Conservation (phyloP, 1,140 invertebrate genomes). For the Drosophila neocordata region DNA sequence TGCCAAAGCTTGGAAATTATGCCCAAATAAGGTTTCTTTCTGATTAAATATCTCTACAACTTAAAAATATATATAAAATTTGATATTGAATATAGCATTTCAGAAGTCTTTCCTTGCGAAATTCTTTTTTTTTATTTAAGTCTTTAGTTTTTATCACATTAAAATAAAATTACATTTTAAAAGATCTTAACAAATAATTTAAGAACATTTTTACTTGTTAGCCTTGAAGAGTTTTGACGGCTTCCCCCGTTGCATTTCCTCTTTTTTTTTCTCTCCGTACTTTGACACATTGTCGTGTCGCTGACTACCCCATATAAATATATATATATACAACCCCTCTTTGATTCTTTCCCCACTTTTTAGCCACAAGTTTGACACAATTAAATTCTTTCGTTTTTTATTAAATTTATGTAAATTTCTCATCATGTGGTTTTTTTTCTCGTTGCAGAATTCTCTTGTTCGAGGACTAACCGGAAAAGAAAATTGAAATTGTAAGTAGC, state of each 20-base stretch:
- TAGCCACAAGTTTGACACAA: conserved; percentile 30
- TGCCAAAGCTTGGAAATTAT: too few relatives aligned
- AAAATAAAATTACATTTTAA: too few relatives aligned
- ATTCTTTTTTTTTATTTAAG: too few relatives aligned
- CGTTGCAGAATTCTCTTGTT: conserved; percentile 31
- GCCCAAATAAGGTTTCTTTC: too few relatives aligned
- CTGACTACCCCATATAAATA: conserved; percentile 11
- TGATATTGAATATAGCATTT: too few relatives aligned
- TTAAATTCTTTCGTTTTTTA: conserved; percentile 32
- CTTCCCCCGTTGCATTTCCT: not conserved
- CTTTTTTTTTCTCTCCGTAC: not conserved
- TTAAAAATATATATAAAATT: too few relatives aligned
- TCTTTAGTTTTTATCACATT: too few relatives aligned
- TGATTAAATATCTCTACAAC: too few relatives aligned
- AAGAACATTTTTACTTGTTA: too few relatives aligned
- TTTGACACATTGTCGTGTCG: not conserved
- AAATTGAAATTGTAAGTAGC: conserved; percentile 58
- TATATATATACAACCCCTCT: too few relatives aligned
- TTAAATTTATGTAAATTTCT: conserved; percentile 47
- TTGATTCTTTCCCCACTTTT: not conserved
- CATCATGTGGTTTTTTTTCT: not conserved
- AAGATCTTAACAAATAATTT: too few relatives aligned
- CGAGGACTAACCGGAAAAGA: conserved; percentile 32
- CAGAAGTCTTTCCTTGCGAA: too few relatives aligned
- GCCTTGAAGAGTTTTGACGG: not conserved